Evolutionary conservation across 2,797 vertebrate species (phyloP), one percentile per base, ranked within the genome.

Genomic region (Mus minutoides): DNA sequence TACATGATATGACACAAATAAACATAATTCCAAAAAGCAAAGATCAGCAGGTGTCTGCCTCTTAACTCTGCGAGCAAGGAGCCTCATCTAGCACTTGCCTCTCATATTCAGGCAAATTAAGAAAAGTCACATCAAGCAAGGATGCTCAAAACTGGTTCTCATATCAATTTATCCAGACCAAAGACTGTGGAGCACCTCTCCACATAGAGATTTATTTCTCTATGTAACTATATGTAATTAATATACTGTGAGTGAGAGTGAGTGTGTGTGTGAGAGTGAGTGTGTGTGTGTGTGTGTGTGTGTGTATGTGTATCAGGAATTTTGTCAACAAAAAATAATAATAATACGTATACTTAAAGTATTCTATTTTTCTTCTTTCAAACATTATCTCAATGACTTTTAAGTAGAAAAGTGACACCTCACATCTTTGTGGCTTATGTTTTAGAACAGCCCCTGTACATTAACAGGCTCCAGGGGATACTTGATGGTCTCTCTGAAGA

Each of bases 201-300:
- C 29, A 64, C 76, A 76, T 90, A 89, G 60, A 91, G 78, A 22
- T 79, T n/a, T n/a, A n/a, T n/a, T n/a, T n/a, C 49, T 88, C 37
- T 82, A 88, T 78, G 34, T 91, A 73, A 75, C 24, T 67, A 34
- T 26, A 84, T 71, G 40, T 79, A 93, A 43, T 93, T 37, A 96
- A 29, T 34, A 89, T 43, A 37, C 49, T 88, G 78, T 52, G 71
- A 43, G 75, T 10, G 19, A 34, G 75, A 43, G 43, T 46, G 71
- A 37, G 75, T 10, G 69, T 24, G n/a, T 69, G 67, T 34, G 31
- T 14, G 11, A 31, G 62, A 2, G 29, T 67, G 13, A 2, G 13
- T 71, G 34, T 37, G 67, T 73, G 69, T 37, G n/a, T 73, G 69
- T 40, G 67, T 71, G 67, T 71, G 73, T 76, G 40, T 46, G 40